Evolutionary conservation across 2,888 invertebrate species (phyloP).

Genomic region (Punctoribates punctum): DNA sequence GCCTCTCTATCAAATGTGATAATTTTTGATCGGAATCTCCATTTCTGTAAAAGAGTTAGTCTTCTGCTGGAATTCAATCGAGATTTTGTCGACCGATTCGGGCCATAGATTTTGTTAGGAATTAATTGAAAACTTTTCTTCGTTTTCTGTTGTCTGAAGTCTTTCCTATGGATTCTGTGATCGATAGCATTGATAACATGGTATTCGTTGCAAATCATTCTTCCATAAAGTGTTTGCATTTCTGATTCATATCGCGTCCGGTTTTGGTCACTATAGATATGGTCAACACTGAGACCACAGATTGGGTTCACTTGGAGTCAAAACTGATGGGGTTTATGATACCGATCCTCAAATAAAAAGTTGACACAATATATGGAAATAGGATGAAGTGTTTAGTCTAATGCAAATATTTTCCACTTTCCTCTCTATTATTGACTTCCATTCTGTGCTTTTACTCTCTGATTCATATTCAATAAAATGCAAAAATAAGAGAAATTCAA

Average conservation of each 20-base stretch:
- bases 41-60: not conserved
- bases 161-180: not conserved
- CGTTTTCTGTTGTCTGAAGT: not conserved
- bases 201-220: not conserved
- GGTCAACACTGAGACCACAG: no score
- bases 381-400: no score
- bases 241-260: slow-evolving; percentile 31
- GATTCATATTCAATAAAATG: not conserved
- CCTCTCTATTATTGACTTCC: not conserved
- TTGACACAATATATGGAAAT: no score
- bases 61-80: not conserved
- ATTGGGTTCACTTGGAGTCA: no score
- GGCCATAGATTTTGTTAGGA: not conserved
- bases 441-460: not conserved
- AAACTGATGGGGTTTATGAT: no score
- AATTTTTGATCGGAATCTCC: not conserved
- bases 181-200: slow-evolving; percentile 7
- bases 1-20: not conserved
- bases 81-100: not conserved
- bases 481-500: not conserved
- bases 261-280: slow-evolving; percentile 11
- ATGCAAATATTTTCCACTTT: no score
- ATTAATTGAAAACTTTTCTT: slow-evolving; percentile 8
- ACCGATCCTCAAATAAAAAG: no score
- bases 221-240: slow-evolving; percentile 36